These are phyloP conservation scores for Alligator sinensis DNA, from an alignment of 2,113 vertebrate species.

Conservation along the genomic window DNA sequence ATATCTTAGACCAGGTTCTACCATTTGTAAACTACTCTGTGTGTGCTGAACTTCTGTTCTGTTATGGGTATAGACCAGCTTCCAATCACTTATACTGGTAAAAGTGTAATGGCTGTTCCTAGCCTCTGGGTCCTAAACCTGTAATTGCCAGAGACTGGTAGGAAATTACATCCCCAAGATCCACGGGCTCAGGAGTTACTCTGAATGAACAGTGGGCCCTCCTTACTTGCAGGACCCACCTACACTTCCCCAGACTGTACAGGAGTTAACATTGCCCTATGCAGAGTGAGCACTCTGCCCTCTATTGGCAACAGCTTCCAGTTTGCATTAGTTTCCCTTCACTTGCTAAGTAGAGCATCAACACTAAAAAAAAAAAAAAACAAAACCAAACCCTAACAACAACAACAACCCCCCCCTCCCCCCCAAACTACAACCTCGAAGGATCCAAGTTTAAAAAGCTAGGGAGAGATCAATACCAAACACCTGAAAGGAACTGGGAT, in stretches of 20 bases:
- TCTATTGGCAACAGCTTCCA: accelerated
- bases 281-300: background rate
- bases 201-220: background rate
- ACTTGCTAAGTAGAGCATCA: background rate
- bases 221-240: background rate
- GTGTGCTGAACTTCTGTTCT: too few relatives aligned
- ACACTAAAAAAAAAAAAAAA: background rate
- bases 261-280: accelerated
- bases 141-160: background rate
- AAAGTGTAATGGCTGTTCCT: too few relatives aligned
- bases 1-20: too few relatives aligned
- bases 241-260: background rate
- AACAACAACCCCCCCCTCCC: background rate
- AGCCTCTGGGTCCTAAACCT: background rate
- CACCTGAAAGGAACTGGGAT: background rate
- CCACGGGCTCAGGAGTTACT: background rate
- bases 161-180: background rate
- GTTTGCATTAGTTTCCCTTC: background rate
- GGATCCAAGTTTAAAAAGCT: too few relatives aligned
- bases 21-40: too few relatives aligned
- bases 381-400: background rate
- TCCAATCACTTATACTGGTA: too few relatives aligned
- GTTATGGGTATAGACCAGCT: too few relatives aligned
- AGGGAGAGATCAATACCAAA: background rate
- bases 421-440: background rate